Conservation (phyloP, 2,797 vertebrate species). For the Microhierax caerulescens region DNA sequence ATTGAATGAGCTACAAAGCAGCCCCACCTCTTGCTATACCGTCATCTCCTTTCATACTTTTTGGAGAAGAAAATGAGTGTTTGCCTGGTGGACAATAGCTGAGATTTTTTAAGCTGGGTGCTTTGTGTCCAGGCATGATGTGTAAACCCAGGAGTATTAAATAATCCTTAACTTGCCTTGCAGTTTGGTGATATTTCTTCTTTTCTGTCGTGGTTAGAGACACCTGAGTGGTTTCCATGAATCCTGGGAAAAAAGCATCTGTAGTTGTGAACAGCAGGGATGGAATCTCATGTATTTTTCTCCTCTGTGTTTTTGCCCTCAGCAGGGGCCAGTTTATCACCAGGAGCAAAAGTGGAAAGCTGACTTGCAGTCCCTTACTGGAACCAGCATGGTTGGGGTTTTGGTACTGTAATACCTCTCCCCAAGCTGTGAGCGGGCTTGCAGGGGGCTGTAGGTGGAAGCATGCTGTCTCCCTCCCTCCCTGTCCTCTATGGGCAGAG, state of each 20-base stretch:
- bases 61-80: slow-evolving; percentile 25
- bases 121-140: neutral
- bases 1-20: neutral
- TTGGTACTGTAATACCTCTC: neutral
- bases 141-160: neutral
- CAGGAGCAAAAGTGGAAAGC: neutral
- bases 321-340: neutral
- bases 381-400: neutral
- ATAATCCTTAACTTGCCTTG: neutral
- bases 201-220: neutral
- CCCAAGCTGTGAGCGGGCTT: neutral
- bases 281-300: neutral
- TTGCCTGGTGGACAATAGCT: neutral
- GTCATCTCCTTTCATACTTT: slow-evolving; percentile 9
- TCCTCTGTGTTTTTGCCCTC: neutral
- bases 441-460: neutral
- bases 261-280: neutral
- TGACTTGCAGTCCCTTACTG: neutral
- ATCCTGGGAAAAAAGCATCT: neutral
- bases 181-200: neutral
- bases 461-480: neutral
- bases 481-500: neutral
- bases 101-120: neutral
- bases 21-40: neutral
- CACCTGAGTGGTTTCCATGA: neutral